Percentiles rank a stretch among this genome's conserved stretches.
phyloP scores from a whole-genome alignment of 2,888 invertebrate species.

The Callinectes sapidus region DNA sequence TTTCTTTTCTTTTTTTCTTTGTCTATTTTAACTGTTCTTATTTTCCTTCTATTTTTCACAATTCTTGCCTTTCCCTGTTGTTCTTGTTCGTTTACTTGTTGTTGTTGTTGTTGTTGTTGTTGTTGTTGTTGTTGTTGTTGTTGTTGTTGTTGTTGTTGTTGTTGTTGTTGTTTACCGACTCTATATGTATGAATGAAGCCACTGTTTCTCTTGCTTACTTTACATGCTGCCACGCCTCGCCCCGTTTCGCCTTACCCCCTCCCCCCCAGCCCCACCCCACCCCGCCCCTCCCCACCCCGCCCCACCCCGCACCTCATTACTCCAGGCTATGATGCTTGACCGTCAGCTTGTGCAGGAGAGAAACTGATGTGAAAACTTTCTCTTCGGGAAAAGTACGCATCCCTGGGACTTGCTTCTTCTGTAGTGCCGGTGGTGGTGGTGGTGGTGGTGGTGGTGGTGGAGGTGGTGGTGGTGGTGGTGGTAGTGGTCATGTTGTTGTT shows the following conservation, averaged over 20 bases:
- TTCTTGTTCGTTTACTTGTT: not conserved
- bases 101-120: not conserved
- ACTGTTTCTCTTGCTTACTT: too few species aligned
- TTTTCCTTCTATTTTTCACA: too few species aligned
- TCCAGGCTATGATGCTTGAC: not conserved
- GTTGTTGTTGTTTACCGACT: not conserved
- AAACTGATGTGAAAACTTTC: not conserved
- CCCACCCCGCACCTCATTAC: not conserved
- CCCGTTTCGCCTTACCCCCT: too few species aligned
- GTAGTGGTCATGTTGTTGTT: too few species aligned
- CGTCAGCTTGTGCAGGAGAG: slow-evolving; percentile 16
- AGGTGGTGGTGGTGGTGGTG: not conserved
- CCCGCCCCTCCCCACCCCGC: too few species aligned
- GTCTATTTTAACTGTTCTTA: too few species aligned
- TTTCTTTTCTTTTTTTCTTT: too few species aligned
- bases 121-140: not conserved
- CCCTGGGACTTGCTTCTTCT: not conserved
- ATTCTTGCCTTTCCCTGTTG: not conserved
- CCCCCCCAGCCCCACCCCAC: too few species aligned
- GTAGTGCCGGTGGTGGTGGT: not conserved
- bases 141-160: not conserved
- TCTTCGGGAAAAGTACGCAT: not conserved
- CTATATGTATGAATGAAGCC: too few species aligned
- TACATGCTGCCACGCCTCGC: not conserved
- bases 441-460: not conserved